A percentile compares a stretch with the other conserved stretches of the same genome.
phyloP scores from a whole-genome alignment of 2,113 vertebrate genomes.

The Oostethus manadensis region DNA sequence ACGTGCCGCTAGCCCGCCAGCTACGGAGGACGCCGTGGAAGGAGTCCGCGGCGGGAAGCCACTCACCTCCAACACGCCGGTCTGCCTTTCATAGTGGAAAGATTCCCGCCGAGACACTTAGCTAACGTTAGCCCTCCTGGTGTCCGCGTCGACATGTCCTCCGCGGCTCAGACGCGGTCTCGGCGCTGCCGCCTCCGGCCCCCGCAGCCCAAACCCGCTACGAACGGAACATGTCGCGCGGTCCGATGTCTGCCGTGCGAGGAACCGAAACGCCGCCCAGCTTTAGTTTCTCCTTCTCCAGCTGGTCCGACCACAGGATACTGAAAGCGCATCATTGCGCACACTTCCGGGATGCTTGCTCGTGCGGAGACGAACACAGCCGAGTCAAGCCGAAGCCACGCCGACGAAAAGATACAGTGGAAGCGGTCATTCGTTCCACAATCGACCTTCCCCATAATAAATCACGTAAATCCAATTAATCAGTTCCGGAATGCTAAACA shows the following conservation, averaged over 20 bases:
- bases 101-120: slow-evolving; percentile 16
- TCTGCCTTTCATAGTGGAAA: slow-evolving; percentile 1
- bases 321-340: background rate
- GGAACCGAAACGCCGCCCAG: background rate
- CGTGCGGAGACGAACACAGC: slow-evolving; percentile 7
- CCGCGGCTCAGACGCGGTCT: slow-evolving; percentile 3
- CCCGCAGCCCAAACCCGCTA: background rate
- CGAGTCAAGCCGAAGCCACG: background rate
- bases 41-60: background rate
- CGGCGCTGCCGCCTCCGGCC: slow-evolving; percentile 15
- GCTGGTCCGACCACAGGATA: background rate
- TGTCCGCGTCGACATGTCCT: slow-evolving; percentile 24
- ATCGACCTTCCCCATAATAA: too few species aligned
- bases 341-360: slow-evolving; percentile 63
- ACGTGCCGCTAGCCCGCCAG: slow-evolving; percentile 24
- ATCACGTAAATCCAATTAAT: too few species aligned
- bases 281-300: background rate
- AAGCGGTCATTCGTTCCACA: too few species aligned
- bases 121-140: slow-evolving; percentile 19
- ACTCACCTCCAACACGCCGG: slow-evolving; percentile 40
- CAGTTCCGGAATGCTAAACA: too few species aligned
- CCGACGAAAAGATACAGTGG: too few species aligned
- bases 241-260: background rate
- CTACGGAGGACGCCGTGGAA: background rate
- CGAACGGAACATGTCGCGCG: too few species aligned